phyloP scores from a whole-genome alignment of 2,113 vertebrate species.

The Aptenodytes forsteri region DNA sequence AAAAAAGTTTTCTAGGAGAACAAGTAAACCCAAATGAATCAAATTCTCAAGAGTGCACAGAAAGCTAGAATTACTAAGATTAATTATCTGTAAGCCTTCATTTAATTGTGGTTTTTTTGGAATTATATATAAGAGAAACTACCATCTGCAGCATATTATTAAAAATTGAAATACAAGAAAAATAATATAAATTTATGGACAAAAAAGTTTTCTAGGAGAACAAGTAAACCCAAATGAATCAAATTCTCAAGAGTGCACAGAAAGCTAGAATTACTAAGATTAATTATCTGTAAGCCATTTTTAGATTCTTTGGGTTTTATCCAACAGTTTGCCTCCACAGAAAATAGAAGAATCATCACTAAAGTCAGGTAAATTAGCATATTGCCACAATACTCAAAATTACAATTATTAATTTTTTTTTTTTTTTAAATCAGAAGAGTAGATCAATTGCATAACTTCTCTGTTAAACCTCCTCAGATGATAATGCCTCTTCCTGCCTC shows the following conservation, averaged over 20 bases:
- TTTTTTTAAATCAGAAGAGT: too few relatives aligned
- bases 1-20: conserved; percentile 81
- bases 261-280: conserved; percentile 81
- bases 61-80: conserved; percentile 81
- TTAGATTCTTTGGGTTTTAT: conserved; percentile 83
- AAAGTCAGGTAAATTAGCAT: neutral
- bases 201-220: conserved; percentile 81
- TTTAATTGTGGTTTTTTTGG: neutral
- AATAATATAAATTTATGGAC: neutral
- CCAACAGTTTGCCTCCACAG: conserved; percentile 82
- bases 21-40: conserved; percentile 80
- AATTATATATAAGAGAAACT: neutral
- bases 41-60: conserved; percentile 83
- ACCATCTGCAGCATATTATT: neutral
- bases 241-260: conserved; percentile 83
- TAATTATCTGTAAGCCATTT: conserved; percentile 83
- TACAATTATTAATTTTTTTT: neutral
- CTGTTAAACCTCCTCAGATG: neutral
- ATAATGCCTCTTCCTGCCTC: neutral
- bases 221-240: conserved; percentile 80
- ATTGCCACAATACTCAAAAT: neutral
- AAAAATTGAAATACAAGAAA: neutral
- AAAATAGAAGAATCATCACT: neutral
- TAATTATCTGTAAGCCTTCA: conserved; percentile 82
- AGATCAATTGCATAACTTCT: neutral